These are phyloP conservation scores for Rutilus rutilus DNA, from an alignment of 2,113 vertebrate genomes.

Conservation along the genomic window DNA sequence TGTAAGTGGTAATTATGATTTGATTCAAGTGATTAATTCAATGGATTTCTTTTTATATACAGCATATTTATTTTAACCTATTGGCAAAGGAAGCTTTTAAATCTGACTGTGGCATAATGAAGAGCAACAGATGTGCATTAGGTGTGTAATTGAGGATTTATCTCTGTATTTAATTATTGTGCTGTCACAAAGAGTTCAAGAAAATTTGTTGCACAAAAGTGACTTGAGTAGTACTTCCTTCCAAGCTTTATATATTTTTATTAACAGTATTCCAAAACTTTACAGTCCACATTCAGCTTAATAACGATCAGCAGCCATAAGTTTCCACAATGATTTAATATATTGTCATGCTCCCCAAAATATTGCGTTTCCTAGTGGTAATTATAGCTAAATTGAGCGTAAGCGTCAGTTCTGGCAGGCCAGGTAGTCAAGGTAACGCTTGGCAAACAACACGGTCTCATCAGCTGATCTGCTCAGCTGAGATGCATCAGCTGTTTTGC, in stretches of 20 bases:
- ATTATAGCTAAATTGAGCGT: too few species aligned
- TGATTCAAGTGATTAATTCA: not conserved
- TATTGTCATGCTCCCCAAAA: not conserved
- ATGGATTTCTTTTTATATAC: too few species aligned
- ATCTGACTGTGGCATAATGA: not conserved
- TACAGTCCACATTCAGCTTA: not conserved
- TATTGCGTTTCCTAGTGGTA: not conserved
- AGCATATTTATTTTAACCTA: not conserved
- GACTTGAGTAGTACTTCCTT: not conserved
- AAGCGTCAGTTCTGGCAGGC: too few species aligned
- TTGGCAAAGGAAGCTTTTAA: conserved; percentile 11
- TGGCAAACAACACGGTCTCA: too few species aligned
- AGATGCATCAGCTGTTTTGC: too few species aligned
- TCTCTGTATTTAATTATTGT: not conserved
- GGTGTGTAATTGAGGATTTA: not conserved
- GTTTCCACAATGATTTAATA: not conserved
- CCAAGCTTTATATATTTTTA: not conserved
- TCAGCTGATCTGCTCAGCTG: too few species aligned
- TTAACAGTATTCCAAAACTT: not conserved
- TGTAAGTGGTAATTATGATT: not conserved
- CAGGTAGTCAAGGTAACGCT: too few species aligned
- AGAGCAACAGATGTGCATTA: not conserved
- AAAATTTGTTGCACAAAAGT: not conserved
- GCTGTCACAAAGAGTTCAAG: not conserved
- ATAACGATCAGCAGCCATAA: not conserved